Base-by-base conservation (phyloP, 2,113 vertebrate genomes). In the Castor canadensis region DNA sequence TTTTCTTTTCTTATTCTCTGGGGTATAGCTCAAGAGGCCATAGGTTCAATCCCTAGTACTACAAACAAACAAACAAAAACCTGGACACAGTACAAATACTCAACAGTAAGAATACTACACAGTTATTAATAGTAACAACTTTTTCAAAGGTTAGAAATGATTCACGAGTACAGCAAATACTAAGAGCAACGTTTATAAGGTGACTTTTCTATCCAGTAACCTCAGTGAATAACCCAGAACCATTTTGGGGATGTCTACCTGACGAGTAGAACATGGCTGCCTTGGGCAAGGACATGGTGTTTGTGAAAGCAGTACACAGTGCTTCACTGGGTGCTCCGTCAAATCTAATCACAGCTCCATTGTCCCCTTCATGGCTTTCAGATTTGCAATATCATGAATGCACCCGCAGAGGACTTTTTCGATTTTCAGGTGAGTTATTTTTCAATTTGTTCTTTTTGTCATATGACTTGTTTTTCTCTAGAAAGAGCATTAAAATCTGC, bases 371-470 rank as follows among this genome's bases (percentile, higher is more conserved):
- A 40, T 0, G n/a, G 9, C 71, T 94, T 94, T 69, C 96, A 99
- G 99, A 99, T 99, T 92, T 99, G 99, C 98, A 99, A 99, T 97
- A 99, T 99, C 96, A 99, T 99, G 99, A 99, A 99, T n/a, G 98
- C 99, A 0, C 96, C 98, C 76, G 98, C 99, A 5, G 99, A 99
- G 76, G 99, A 99, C 93, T 99, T 97, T 95, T 99, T 99, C 95
- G 89, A 97, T 24, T 99, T 99, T 97, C 99, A 99, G 99, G 99
- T 99, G 91, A 95, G 96, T 92, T n/a, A 1, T 89, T 92, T 90
- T 95, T 84, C 69, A 11, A 64, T 81, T 93, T 91, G 30, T 13
- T 93, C 20, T 72, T 38, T 93, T 49, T 80, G 28, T 75, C 72
- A 64, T 17, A 16, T 10, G 9, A 54, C 43, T 67, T 38, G 38